Base-by-base conservation (phyloP, 2,888 invertebrate genomes). In the Trissoscelio sp. region DNA sequence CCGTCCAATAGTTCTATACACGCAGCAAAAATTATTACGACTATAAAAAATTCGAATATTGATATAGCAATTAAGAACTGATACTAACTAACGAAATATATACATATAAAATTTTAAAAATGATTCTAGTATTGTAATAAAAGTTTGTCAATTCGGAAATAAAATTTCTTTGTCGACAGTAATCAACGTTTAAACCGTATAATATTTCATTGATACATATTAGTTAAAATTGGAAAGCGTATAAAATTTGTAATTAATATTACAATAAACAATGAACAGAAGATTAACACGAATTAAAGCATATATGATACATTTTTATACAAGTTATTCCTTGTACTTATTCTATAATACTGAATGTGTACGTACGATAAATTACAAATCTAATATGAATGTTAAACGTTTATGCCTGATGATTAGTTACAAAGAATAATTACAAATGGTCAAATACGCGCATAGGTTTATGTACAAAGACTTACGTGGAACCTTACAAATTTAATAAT, bases 261-360 rank as follows among this genome's bases (percentile, higher is more conserved):
- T 9, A 12, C 9, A 42, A 14, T 11, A 1, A 42, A 18, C 20
- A 58, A 39, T 20, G 7, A 39, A 12, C 22, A 18, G 12, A 22
- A 58, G 37, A 37, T 57, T 18, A 39, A 39, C 22, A 39, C 12
- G 39, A 58, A 39, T 42, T 28, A 60, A 42, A 48, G 22, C 24
- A 28, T 28, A 46, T 34, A 51, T 60, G 16, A 18, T 37, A 48
- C 51, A 51, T 57, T 48, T 72, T 60, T 58, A 51, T 72, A 60
- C 70, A 72, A 72, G 69, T 46, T 34, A 46, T 57, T 11, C n/a
- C 57, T 69, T 57, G 69, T 69, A 69, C 46, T 60, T 72, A 72
- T 22, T 48, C 51, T 72, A 72, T 72, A 72, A 72, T 72, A 72
- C 70, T 72, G 70, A 72, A 72, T 60, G 58, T 60, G 44, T 60